Base-by-base conservation (phyloP, 2,797 vertebrate genomes). In the Dipus sagitta region DNA sequence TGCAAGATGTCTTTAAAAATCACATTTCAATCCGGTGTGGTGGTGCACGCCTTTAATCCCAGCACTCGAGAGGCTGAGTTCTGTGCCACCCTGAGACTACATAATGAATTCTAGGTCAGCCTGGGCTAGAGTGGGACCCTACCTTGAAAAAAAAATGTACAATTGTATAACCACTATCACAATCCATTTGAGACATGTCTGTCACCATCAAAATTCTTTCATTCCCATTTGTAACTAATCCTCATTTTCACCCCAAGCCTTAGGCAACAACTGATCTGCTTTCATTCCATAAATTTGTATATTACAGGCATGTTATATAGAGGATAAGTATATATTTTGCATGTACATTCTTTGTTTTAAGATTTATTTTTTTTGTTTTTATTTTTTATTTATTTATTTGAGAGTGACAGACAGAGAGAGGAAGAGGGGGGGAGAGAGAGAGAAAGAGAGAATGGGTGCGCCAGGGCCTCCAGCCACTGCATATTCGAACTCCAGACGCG, bases 201-300 rank as follows among this genome's bases (percentile, higher is more conserved):
- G n/a, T 77, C 65, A 72, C 72, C 30, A 6, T 77, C 6, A 9
- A 88, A 86, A 52, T 89, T 91, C 15, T 34, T 87, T 86, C 42
- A 26, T 79, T 92, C 24, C 34, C 18, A 1, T 79, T 90, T 95
- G 23, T 92, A 90, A 72, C 32, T 81, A 70, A 88, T 92, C 15
- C 24, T 65, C 64, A 71, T 76, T 94, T 78, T 67, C 21, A 89
- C 65, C 30, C 86, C 38, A 83, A 64, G 32, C 82, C 30, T 71
- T 77, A 76, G 34, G 62, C 81, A 91, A 77, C 67, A 23, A 62
- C 34, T 79, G 18, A 82, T 89, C 60, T 86, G 68, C 58, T 89
- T 90, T 92, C 84, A 90, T 30, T 77, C 72, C 87, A 52, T 77
- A 77, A 58, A 87, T 90, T 81, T 94, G 74, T 78, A 76, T 72